A percentile compares a stretch with the other conserved stretches of the same genome.
phyloP scores from a whole-genome alignment of 2,113 vertebrate genomes.

The Platysternon megacephalum region DNA sequence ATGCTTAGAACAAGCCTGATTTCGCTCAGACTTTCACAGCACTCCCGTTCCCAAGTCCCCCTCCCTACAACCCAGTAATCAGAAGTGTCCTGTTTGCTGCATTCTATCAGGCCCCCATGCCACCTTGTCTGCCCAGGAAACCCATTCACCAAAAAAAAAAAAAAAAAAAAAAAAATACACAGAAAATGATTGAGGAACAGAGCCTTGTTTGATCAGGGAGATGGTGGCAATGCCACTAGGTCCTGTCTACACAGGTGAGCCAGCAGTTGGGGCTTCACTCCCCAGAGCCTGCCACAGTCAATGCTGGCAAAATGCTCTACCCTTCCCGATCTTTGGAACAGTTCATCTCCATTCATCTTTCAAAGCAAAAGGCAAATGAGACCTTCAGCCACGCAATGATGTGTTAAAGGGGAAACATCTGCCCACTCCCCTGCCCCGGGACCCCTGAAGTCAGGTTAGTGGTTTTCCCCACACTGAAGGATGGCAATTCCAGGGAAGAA shows the following conservation, averaged over 20 bases:
- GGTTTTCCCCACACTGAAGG: background rate
- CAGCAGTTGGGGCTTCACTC: background rate
- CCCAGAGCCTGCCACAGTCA: constrained; percentile 39
- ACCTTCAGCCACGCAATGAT: background rate
- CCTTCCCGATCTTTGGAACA: constrained; percentile 25
- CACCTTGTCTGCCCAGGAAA: constrained; percentile 22
- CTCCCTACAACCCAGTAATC: constrained; percentile 37
- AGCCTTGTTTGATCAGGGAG: constrained; percentile 31
- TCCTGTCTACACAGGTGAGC: background rate
- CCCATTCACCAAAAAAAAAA: constrained; percentile 5
- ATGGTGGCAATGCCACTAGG: background rate
- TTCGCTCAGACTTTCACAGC: constrained; percentile 22
- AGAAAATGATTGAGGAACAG: constrained; percentile 17
- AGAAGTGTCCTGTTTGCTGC: constrained; percentile 38
- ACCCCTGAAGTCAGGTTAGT: background rate
- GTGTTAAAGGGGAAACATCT: background rate
- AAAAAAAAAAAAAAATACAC: background rate
- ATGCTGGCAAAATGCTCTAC: constrained; percentile 23
- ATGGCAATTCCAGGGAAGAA: constrained; percentile 17
- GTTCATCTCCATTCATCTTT: background rate
- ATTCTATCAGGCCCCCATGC: constrained; percentile 8
- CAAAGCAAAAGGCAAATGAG: constrained; percentile 34
- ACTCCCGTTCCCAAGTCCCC: constrained; percentile 25
- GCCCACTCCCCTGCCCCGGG: background rate
- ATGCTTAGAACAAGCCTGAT: constrained; percentile 77